Evolutionary conservation across 2,113 vertebrate species (phyloP), one percentile per base, ranked within the genome.

Genomic region (Motacilla tschutschensis): DNA sequence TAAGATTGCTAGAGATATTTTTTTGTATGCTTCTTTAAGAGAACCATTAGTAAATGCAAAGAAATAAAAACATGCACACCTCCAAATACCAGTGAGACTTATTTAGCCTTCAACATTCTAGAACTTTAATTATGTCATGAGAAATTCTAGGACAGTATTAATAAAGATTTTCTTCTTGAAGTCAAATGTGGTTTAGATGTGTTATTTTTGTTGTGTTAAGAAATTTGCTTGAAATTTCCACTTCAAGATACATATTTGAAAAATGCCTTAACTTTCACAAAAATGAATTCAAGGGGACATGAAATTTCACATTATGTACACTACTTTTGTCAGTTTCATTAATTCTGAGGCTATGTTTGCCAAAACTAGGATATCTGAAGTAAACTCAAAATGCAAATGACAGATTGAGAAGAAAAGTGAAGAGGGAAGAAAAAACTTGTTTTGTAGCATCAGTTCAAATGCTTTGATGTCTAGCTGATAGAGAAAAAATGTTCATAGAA

Each of bases 301-400:
- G 74, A 54, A 92, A 65, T 40, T 75, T 94, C 70, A 83, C 36
- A 36, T 65, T 82, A 33, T 25, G 12, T 41, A 88, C 57, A n/a
- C 46, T 64, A 79, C 70, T 94, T 79, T 38, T 92, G 75, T 65
- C 71, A 83, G 36, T 91, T 94, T 78, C 62, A 43, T 88, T 64
- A n/a, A 25, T 67, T 73, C 62, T 79, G 63, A 92, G 90, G 90
- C 79, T 77, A 79, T 71, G 50, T 93, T 95, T 96, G 69, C 85
- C 88, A 83, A 92, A 85, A 76, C n/a, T 65, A 79, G 15, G 13
- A 82, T 91, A 79, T 91, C 59, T 89, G 92, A 95, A 89, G 79
- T 84, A 84, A 54, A 78, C 14, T n/a, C 41, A 81, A 81, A 87
- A 85, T 86, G 48, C 55, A 89, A 94, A 87, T 88, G 69, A 92